Evolutionary conservation across 1,140 invertebrate genomes (phyloP).

Genomic region (Triops cancriformis): DNA sequence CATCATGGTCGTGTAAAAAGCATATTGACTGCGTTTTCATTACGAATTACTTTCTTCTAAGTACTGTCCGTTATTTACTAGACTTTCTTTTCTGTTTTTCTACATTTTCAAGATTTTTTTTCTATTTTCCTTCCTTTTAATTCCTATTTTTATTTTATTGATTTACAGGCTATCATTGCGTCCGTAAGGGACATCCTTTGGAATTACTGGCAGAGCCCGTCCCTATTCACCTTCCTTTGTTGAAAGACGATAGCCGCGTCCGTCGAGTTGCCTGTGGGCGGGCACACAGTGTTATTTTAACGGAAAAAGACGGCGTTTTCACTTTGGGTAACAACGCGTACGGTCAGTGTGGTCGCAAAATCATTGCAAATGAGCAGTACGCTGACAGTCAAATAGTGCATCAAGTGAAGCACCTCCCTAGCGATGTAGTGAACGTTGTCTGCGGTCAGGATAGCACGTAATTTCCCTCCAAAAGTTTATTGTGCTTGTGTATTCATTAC

Average conservation of each 20-base stretch:
- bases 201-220: conserved; percentile 63
- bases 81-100: too few species aligned
- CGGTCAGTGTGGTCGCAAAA: conserved; percentile 82
- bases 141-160: background rate
- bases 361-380: conserved; percentile 72
- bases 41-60: too few species aligned
- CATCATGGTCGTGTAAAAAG: too few species aligned
- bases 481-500: conserved; percentile 22
- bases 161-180: conserved; percentile 49
- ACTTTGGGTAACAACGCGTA: conserved; percentile 85
- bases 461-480: conserved; percentile 30
- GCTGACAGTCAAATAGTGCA: conserved; percentile 52
- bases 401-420: conserved; percentile 35
- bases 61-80: too few species aligned
- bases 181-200: conserved; percentile 52
- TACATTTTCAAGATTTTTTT: too few species aligned
- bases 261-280: conserved; percentile 66
- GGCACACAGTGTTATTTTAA: conserved; percentile 74
- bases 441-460: conserved; percentile 84
- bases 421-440: conserved; percentile 47
- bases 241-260: conserved; percentile 46
- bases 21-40: too few species aligned
- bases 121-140: too few species aligned
- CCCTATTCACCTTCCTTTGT: conserved; percentile 63
- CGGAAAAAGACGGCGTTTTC: conserved; percentile 65